These are phyloP conservation scores for Polylopha cassiicola DNA, from an alignment of 2,888 invertebrate genomes.

Conservation along the genomic window DNA sequence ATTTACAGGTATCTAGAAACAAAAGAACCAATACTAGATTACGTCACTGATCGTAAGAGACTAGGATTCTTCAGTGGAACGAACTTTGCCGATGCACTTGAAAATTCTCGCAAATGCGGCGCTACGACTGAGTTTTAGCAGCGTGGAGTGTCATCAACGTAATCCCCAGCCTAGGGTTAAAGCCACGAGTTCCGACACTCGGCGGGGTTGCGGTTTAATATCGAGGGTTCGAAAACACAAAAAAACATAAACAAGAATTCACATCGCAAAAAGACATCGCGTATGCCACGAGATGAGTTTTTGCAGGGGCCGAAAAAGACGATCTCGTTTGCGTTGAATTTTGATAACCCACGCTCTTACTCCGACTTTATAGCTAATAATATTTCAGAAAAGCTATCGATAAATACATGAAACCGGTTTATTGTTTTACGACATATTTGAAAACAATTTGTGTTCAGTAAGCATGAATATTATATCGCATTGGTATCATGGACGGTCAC, in stretches of 20 bases:
- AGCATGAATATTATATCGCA: neutral
- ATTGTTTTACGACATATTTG: neutral
- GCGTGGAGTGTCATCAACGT: conserved; percentile 3
- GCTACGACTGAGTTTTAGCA: too few relatives aligned
- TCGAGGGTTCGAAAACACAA: conserved; percentile 5
- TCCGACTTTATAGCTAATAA: conserved; percentile 1
- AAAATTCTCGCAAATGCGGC: too few relatives aligned
- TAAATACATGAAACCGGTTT: neutral
- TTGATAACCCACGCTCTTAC: neutral
- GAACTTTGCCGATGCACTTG: too few relatives aligned
- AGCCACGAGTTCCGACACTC: conserved; percentile 6
- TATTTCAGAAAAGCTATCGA: neutral
- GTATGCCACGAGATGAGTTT: conserved; percentile 8
- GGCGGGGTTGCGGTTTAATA: conserved; percentile 11
- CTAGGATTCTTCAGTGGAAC: too few relatives aligned
- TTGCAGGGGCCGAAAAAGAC: neutral
- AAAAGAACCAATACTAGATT: too few relatives aligned
- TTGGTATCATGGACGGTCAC: neutral
- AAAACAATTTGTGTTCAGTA: neutral
- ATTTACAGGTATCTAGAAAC: too few relatives aligned
- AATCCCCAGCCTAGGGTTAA: conserved; percentile 2
- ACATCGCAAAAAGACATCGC: conserved; percentile 2
- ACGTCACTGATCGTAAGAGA: too few relatives aligned
- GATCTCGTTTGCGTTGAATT: conserved; percentile 1
- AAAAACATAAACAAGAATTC: conserved; percentile 6